Percentiles rank a stretch among this genome's conserved stretches.
phyloP scores from a whole-genome alignment of 2,113 vertebrate species.

The Pteronura brasiliensis region DNA sequence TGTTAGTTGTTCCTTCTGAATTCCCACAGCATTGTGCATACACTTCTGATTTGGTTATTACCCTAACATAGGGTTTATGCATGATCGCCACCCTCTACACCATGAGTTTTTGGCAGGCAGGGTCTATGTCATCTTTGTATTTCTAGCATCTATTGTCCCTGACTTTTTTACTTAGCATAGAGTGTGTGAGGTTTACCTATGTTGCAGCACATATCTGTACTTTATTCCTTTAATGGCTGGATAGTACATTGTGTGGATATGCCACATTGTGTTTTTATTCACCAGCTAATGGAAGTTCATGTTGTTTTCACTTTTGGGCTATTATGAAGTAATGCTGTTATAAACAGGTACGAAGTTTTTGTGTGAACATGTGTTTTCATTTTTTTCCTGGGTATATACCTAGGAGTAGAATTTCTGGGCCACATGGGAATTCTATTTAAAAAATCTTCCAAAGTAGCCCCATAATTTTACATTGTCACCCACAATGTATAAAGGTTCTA shows the following conservation, averaged over 20 bases:
- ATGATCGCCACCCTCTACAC: not conserved
- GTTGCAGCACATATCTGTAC: not conserved
- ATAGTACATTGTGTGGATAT: not conserved
- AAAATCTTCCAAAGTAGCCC: not conserved
- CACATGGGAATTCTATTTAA: not conserved
- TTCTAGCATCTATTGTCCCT: not conserved
- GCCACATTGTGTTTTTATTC: not conserved
- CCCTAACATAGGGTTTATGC: not conserved
- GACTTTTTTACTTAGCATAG: not conserved
- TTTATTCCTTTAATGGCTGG: not conserved
- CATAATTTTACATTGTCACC: not conserved
- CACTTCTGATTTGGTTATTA: not conserved
- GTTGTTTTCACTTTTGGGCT: not conserved
- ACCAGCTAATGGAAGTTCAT: not conserved
- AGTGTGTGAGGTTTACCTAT: not conserved
- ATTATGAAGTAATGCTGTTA: not conserved
- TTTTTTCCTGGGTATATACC: not conserved
- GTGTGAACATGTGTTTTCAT: not conserved
- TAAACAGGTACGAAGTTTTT: not conserved
- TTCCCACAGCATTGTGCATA: not conserved
- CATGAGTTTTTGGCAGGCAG: not conserved
- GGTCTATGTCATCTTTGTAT: not conserved
- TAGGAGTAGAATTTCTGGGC: not conserved
- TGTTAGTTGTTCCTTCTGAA: not conserved
- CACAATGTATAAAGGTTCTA: not conserved